Evolutionary conservation across 1,140 invertebrate genomes (phyloP), one percentile per base, ranked within the genome.

Genomic region (Lineus longissimus): DNA sequence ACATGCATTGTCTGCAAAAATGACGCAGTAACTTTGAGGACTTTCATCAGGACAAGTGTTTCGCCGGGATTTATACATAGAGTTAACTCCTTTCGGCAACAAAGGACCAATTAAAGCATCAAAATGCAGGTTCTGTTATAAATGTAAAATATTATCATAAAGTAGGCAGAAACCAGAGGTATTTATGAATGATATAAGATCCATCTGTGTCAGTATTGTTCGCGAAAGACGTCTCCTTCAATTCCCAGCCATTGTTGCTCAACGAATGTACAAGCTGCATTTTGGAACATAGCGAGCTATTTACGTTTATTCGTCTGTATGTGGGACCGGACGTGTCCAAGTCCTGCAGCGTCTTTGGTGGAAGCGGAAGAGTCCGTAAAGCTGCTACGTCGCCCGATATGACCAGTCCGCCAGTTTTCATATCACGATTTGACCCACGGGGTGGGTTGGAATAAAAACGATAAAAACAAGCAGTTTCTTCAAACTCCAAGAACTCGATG

Each of bases 401-500:
- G 47, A 51, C 47, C 19, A 51, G 47, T 51, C 47, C 47, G n/a
- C 47, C 47, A 27, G 6, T 51, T 27, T 51, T 51, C 47, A 51
- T 23, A 23, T 51, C 47, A 23, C 47, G 47, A 51, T 51, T 27
- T 19, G 19, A 23, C 47, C 19, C 25, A 51, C 47, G 47, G 9
- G 47, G 25, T 23, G 47, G 47, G n/a, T 19, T 19, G 25, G 25
- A 23, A 51, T 51, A 51, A 27, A 23, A 27, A 9, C 47, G 47
- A 27, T 51, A 19, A 27, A 51, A 51, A 51, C 25, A 51, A 19
- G 47, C 47, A 19, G 47, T 23, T 51, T 51, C 47, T 27, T 51
- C 47, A 27, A 51, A 51, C 19, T 79, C 77, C 11, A 76, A 70
- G 6, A 79, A 67, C 62, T 79, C 77, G 13, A 79, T 54, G 51